Evolutionary conservation across 2,888 invertebrate genomes (phyloP).

Genomic region (Empis livida): DNA sequence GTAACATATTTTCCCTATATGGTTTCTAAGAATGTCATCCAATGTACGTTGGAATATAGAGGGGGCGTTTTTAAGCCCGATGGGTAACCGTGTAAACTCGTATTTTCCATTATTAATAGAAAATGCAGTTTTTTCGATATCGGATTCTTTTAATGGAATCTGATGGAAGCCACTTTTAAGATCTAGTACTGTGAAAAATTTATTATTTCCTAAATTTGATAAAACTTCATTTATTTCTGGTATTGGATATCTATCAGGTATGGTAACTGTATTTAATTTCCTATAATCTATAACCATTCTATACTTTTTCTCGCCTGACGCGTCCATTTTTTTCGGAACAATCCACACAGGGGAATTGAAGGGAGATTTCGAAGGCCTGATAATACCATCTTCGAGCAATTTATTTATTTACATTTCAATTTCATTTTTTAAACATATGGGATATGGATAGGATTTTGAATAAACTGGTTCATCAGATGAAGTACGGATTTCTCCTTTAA

Average conservation of each 20-base stretch:
- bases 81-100: conserved; percentile 3
- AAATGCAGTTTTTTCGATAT: conserved; percentile 7
- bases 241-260: too few species aligned
- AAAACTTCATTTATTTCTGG: too few species aligned
- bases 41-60: conserved; percentile 1
- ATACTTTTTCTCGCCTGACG: conserved; percentile 5
- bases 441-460: neutral
- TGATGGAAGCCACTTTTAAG: conserved; percentile 3
- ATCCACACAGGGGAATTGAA: conserved; percentile 1
- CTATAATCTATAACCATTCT: conserved; percentile 6
- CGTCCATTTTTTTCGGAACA: conserved; percentile 7
- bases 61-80: conserved; percentile 5
- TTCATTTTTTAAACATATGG: neutral
- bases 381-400: neutral
- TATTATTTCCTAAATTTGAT: too few species aligned
- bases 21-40: neutral
- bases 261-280: too few species aligned
- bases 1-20: conserved; percentile 2
- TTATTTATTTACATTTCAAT: neutral
- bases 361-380: neutral
- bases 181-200: neutral
- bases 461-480: neutral
- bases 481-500: conserved; percentile 1
- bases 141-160: conserved; percentile 5
- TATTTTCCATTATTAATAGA: conserved; percentile 6